These are phyloP conservation scores for Pachyseris speciosa DNA, from an alignment of 64 coral and sea anemone species.

Conservation along the genomic window DNA sequence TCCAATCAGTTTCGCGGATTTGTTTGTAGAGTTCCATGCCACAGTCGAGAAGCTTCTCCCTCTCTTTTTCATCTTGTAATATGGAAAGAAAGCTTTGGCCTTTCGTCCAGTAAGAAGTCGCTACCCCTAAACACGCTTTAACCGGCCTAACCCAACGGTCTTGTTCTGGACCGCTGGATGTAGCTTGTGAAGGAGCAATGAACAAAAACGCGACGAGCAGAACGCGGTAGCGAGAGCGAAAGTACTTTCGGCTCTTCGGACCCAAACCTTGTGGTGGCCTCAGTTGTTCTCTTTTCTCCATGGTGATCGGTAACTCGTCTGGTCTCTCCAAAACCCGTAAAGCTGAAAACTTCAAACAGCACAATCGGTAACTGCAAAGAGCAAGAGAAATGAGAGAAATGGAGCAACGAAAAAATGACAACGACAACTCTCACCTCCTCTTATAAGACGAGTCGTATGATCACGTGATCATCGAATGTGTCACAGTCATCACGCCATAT, in stretches of 20 bases:
- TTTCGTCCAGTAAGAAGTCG: not conserved
- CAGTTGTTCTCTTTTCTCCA: not conserved
- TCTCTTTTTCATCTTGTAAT: not conserved
- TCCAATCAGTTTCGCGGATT: not conserved
- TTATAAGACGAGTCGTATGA: no score
- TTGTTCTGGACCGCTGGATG: no score
- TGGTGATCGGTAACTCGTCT: not conserved
- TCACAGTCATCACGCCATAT: no score
- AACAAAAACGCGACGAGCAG: not conserved
- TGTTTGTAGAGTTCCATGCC: not conserved
- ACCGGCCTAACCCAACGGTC: no score
- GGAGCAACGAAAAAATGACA: no score
- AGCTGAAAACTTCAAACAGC: no score
- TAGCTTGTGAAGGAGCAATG: not conserved
- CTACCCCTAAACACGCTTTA: not conserved
- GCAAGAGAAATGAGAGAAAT: no score
- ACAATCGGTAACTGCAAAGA: no score
- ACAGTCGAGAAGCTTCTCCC: not conserved
- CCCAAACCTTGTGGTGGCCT: not conserved
- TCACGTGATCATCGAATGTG: no score
- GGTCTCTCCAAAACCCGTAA: not conserved
- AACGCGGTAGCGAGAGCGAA: conserved; percentile 4
- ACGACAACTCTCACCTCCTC: no score
- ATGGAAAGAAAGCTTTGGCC: not conserved
- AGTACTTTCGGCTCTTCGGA: not conserved